These are phyloP conservation scores for Cochlearius cochlearius DNA, from an alignment of 2,113 vertebrate genomes.

Conservation along the genomic window DNA sequence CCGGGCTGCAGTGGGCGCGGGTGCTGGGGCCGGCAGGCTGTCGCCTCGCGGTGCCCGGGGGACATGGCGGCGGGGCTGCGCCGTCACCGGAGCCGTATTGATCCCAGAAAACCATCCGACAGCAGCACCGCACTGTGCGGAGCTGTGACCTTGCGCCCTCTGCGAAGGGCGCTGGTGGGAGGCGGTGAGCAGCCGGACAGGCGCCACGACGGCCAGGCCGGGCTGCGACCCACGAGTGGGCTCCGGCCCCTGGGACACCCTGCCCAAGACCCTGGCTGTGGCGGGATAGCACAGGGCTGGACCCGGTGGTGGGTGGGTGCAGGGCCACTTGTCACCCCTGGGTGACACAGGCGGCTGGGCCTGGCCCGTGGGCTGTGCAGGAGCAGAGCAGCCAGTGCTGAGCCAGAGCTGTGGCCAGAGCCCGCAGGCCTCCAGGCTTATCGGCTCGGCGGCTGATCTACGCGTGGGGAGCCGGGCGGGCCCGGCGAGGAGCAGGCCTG, in stretches of 20 bases:
- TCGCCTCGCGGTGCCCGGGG: neutral
- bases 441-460: neutral
- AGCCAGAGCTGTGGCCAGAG: neutral
- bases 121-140: neutral
- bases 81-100: slow-evolving; percentile 30
- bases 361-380: neutral
- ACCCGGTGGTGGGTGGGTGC: too few species aligned
- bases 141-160: slow-evolving; percentile 57
- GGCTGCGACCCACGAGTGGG: neutral
- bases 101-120: slow-evolving; percentile 33
- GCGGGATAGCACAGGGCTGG: neutral
- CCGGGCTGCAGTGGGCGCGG: fast-evolving
- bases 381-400: neutral
- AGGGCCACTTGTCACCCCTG: neutral
- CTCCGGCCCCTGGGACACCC: neutral
- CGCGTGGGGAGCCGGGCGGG: neutral
- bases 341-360: neutral
- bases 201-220: neutral
- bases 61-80: neutral
- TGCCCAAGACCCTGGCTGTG: fast-evolving
- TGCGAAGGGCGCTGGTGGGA: slow-evolving; percentile 29
- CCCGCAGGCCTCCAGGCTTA: neutral
- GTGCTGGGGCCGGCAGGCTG: neutral
- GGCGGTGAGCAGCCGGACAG: neutral
- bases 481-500: neutral